A percentile compares a stretch with the other conserved stretches of the same genome.
Evolutionary conservation across 1,140 invertebrate species (phyloP).

Genomic region (Pseudomyrmex pallidus): DNA sequence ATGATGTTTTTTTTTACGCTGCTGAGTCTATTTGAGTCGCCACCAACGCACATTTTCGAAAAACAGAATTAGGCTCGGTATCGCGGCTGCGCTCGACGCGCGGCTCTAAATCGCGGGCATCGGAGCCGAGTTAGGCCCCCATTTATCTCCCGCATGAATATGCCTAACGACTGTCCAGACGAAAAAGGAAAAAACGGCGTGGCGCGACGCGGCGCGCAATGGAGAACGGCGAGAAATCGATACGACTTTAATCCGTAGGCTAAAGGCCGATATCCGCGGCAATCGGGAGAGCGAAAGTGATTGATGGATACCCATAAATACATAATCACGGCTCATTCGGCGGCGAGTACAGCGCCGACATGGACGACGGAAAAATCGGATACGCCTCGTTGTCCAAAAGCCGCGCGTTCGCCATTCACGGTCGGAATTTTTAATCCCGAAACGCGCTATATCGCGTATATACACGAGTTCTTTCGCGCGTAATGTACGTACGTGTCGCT

Average conservation of each 20-base stretch:
- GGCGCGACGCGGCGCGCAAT: slow-evolving; percentile 50
- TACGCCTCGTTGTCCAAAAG: slow-evolving; percentile 44
- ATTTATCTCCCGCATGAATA: slow-evolving; percentile 56
- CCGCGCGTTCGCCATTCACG: slow-evolving; percentile 13
- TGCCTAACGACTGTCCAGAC: slow-evolving; percentile 31
- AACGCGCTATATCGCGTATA: slow-evolving; percentile 20
- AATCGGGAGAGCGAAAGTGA: slow-evolving; percentile 74
- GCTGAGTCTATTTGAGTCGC: background rate
- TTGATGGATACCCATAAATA: slow-evolving; percentile 74
- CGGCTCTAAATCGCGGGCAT: slow-evolving; percentile 45
- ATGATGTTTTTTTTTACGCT: background rate
- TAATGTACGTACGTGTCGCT: background rate
- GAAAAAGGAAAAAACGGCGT: slow-evolving; percentile 37
- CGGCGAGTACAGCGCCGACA: slow-evolving; percentile 57
- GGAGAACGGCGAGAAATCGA: slow-evolving; percentile 70
- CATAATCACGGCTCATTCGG: slow-evolving; percentile 69
- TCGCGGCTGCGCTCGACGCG: background rate
- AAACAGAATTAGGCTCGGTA: slow-evolving; percentile 37
- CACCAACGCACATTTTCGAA: slow-evolving; percentile 28
- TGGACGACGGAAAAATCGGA: slow-evolving; percentile 63
- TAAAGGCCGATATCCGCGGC: slow-evolving; percentile 71
- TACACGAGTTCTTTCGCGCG: background rate
- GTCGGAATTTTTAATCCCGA: slow-evolving; percentile 67
- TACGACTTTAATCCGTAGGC: slow-evolving; percentile 72
- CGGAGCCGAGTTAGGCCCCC: slow-evolving; percentile 43